Evolutionary conservation across 2,888 invertebrate species (phyloP), one percentile per base, ranked within the genome.

Genomic region (Idaea biselata): DNA sequence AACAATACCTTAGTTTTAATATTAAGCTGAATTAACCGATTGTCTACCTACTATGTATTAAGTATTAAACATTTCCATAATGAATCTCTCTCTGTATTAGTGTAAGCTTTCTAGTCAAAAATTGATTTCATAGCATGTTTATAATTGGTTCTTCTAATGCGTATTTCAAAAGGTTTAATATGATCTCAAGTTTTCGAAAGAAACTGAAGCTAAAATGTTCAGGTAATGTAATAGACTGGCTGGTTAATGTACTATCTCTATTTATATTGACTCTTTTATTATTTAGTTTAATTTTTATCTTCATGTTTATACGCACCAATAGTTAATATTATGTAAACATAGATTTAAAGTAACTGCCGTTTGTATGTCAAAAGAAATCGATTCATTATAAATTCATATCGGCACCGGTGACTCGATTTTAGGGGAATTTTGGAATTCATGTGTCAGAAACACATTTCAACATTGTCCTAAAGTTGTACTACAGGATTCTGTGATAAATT

Each of bases 91-190:
- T 89, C 87, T 91, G 89, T 90, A 89, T 91, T 91, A 89, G 86
- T 85, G 83, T 87, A 89, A 90, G 86, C 81, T 84, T 86, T 92
- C 92, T 92, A 92, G 92, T 92, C 92, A 92, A 91, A 89, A 90
- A 89, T 85, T 82, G 80, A 83, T 86, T 84, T 86, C 82, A 79
- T 83, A 77, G 77, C 81, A 78, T 79, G 78, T 80, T 78, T 77
- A 77, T 76, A 73, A 68, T 68, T 65, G 66, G 67, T 65, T 62
- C 59, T 59, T 62, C 64, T 67, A 58, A 59, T 60, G 60, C 61
- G 55, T 32, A 62, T 63, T 58, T 60, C 59, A 59, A 56, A 57
- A 58, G 53, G 55, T 61, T 66, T 62, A 63, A 61, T 62, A 63
- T 68, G 72, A 72, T 72, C 72, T 72, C 72, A 69, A 70, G 70